Evolutionary conservation across 92 coral and sea anemone species (phyloP).

Genomic region (Montipora capitata): DNA sequence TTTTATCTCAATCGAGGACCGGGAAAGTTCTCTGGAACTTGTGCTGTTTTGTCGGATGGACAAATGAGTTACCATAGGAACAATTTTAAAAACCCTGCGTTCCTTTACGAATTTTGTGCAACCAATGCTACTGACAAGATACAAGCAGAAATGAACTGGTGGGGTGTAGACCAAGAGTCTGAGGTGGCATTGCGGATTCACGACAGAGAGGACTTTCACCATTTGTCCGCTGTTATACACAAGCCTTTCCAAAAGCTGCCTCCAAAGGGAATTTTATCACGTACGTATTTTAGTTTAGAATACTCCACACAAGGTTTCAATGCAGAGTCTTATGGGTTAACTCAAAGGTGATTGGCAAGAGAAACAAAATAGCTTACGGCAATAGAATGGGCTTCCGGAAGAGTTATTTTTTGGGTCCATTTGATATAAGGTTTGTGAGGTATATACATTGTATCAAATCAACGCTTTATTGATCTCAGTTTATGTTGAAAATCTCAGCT

Average conservation of each 20-base stretch:
- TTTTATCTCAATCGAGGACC: background rate
- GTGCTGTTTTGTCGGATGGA: constrained; percentile 61
- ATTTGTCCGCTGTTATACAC: constrained; percentile 32
- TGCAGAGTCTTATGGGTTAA: too few species aligned
- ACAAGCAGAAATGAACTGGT: constrained; percentile 65
- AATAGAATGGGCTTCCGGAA: too few species aligned
- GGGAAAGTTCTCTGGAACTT: too few species aligned
- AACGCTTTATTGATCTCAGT: too few species aligned
- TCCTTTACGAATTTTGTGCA: constrained; percentile 47
- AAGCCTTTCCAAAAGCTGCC: constrained; percentile 62
- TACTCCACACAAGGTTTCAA: too few species aligned
- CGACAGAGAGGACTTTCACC: constrained; percentile 21
- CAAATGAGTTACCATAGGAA: constrained; percentile 59
- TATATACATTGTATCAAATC: too few species aligned
- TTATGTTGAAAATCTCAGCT: too few species aligned
- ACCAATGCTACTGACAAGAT: constrained; percentile 21
- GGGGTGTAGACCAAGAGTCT: constrained; percentile 60
- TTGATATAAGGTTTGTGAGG: too few species aligned
- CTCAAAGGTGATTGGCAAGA: too few species aligned
- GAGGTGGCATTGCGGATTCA: constrained; percentile 37
- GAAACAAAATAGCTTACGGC: too few species aligned
- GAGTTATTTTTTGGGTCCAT: too few species aligned
- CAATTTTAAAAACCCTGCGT: constrained; percentile 67
- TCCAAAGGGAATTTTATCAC: constrained; percentile 56
- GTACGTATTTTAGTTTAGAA: constrained; percentile 36